Evolutionary conservation across 1,140 invertebrate genomes (phyloP).

Genomic region (Hycleus phaleratus): DNA sequence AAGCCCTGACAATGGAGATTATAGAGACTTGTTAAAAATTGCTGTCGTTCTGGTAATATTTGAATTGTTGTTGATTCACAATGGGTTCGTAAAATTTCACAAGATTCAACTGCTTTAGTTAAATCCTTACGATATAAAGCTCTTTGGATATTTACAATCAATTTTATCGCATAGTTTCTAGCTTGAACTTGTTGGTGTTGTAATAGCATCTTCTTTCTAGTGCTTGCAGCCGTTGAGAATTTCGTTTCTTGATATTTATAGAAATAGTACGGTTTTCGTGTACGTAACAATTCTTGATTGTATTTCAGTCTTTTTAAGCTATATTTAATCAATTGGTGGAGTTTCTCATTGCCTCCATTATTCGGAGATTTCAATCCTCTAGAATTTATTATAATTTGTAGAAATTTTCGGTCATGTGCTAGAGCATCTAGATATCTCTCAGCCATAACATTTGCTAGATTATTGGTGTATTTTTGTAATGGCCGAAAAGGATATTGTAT

Average conservation of each 20-base stretch:
- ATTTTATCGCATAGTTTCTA: slow-evolving; percentile 41
- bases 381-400: slow-evolving; percentile 41
- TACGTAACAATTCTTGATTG: slow-evolving; percentile 44
- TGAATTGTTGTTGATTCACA: slow-evolving; percentile 34
- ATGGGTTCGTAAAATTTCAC: slow-evolving; percentile 40
- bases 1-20: slow-evolving; percentile 28
- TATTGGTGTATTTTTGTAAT: slow-evolving; percentile 43
- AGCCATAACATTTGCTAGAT: slow-evolving; percentile 43
- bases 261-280: slow-evolving; percentile 47
- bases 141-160: slow-evolving; percentile 42
- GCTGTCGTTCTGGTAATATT: slow-evolving; percentile 29
- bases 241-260: slow-evolving; percentile 47
- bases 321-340: slow-evolving; percentile 40
- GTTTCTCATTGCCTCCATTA: slow-evolving; percentile 39
- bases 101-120: slow-evolving; percentile 41
- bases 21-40: slow-evolving; percentile 30
- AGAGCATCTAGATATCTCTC: slow-evolving; percentile 50
- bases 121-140: slow-evolving; percentile 40
- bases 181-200: slow-evolving; percentile 41
- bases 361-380: slow-evolving; percentile 44
- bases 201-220: slow-evolving; percentile 41
- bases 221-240: slow-evolving; percentile 42
- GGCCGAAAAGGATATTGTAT: slow-evolving; percentile 34
- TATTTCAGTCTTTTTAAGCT: slow-evolving; percentile 43
- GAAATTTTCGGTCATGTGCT: slow-evolving; percentile 48